Base-by-base conservation (phyloP, 1,140 invertebrate genomes). In the Zophobas morio region DNA sequence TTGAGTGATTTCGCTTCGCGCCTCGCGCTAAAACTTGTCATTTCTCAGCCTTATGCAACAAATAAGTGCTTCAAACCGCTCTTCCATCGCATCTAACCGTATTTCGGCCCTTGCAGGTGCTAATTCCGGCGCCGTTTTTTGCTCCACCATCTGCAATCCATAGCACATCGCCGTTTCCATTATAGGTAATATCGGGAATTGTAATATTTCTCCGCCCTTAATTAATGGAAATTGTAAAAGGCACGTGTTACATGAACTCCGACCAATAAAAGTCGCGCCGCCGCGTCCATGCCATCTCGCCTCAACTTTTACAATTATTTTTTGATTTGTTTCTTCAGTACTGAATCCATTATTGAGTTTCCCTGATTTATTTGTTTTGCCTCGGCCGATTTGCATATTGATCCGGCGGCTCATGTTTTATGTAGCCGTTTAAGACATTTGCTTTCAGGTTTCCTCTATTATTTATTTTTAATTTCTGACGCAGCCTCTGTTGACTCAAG, bases 281-380 rank as follows among this genome's bases (percentile, higher is more conserved):
- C 33, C 47, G 1, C 71, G 54, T 73, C 71, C 54, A 56, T 73
- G 42, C 54, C 71, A 56, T 56, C 71, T 73, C 70, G 54, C 66
- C 66, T 35, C 47, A 78, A 71, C 71, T 78, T 78, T 70, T 60
- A 78, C 76, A 66, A 74, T 78, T 78, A 78, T 78, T 78, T 78
- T 74, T 74, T 78, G 76, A 78, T 78, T 78, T 78, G 71, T 78
- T 73, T 74, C 71, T 37, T 20, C 71, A 40, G 71, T 73, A 73
- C 71, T 56, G 71, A 73, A 73, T 73, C 71, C 71, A 72, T 72
- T 75, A 75, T 75, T 75, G 57, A 57, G 73, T 73, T 73, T 73
- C 71, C 39, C 56, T 73, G 71, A 73, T 73, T 73, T 73, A 73
- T 73, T 73, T 73, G 71, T 56, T 73, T 73, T 53, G 71, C 71